phyloP scores from a whole-genome alignment of 2,113 vertebrate genomes.

The Paedocypris sp. region DNA sequence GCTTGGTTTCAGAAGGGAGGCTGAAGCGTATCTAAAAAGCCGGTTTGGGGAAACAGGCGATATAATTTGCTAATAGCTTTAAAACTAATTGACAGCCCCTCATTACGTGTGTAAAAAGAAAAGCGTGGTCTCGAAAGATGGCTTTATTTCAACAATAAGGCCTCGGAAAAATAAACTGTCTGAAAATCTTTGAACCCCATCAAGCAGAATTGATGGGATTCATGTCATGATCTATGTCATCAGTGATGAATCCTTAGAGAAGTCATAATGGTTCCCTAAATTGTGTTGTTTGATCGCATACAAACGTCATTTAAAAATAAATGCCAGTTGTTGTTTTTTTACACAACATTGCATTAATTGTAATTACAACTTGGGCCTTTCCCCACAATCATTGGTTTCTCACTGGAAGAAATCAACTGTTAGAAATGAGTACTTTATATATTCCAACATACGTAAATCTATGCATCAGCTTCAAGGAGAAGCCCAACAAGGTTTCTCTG shows the following conservation, averaged over 20 bases:
- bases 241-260: constrained; percentile 12
- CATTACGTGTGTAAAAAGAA: no score
- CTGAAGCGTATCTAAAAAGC: constrained; percentile 6
- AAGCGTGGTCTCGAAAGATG: no score
- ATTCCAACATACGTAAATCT: constrained; percentile 3
- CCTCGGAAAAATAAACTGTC: neutral
- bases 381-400: no score
- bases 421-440: constrained; percentile 11
- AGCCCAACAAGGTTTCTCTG: constrained; percentile 7
- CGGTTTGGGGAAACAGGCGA: constrained; percentile 2
- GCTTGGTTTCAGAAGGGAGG: constrained; percentile 16
- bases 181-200: no score
- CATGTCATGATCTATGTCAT: no score
- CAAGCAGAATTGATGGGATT: no score
- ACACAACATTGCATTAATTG: no score
- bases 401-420: no score
- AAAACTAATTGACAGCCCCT: constrained; percentile 10
- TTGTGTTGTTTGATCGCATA: neutral
- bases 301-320: no score
- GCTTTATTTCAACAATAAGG: neutral
- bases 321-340: no score
- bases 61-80: constrained; percentile 22
- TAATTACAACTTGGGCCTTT: neutral
- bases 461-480: neutral
- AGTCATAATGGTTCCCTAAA: constrained; percentile 2